phyloP scores from a whole-genome alignment of 2,888 invertebrate species.

The Heteromyza rotundicornis region DNA sequence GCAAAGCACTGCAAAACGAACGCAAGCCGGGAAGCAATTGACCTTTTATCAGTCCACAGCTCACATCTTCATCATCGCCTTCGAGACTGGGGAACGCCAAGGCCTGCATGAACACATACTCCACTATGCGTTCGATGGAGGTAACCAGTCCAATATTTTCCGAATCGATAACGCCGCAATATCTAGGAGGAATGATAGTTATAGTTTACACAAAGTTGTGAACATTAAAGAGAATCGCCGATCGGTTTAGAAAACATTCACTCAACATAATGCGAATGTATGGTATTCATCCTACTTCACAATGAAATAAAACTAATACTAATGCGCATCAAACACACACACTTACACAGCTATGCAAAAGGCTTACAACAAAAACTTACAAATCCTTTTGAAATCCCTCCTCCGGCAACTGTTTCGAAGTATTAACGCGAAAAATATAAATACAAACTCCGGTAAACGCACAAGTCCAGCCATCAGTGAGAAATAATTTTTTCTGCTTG shows the following conservation, averaged over 20 bases:
- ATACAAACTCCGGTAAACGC: constrained; percentile 83
- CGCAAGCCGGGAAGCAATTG: constrained; percentile 81
- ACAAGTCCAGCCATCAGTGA: constrained; percentile 85
- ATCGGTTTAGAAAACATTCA: neutral
- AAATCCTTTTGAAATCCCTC: constrained; percentile 90
- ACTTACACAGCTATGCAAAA: neutral
- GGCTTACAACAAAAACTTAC: constrained; percentile 60
- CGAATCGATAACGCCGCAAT: constrained; percentile 82
- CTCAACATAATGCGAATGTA: constrained; percentile 16
- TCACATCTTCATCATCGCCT: constrained; percentile 80
- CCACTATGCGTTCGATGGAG: constrained; percentile 85
- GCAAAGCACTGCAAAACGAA: constrained; percentile 88
- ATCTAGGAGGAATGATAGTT: too few relatives aligned
- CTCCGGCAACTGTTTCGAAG: constrained; percentile 84
- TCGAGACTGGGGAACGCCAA: constrained; percentile 81
- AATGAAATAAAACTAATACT: neutral
- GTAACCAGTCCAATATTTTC: constrained; percentile 81
- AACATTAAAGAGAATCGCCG: too few relatives aligned
- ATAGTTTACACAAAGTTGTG: too few relatives aligned
- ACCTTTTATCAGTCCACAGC: constrained; percentile 81
- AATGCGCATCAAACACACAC: neutral
- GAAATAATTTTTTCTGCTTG: constrained; percentile 77
- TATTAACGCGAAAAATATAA: constrained; percentile 84
- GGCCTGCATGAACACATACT: constrained; percentile 89
- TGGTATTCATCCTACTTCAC: too few relatives aligned